Evolutionary conservation across 2,888 invertebrate genomes (phyloP).

Genomic region (Sycophila texana): DNA sequence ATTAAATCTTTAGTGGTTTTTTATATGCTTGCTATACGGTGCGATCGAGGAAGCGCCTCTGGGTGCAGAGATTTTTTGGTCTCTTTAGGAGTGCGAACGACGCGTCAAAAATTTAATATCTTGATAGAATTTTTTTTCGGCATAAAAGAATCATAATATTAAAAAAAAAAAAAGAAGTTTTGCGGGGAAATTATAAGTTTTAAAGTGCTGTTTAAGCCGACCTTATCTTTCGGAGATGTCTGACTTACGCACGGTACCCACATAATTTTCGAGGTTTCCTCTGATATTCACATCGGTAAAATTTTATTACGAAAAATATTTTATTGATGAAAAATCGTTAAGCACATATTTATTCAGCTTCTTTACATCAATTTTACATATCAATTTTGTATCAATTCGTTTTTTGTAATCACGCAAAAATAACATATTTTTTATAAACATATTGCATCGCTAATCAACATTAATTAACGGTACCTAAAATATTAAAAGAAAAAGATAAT

Average conservation of each 20-base stretch:
- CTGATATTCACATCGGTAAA: background rate
- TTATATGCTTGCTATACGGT: no score
- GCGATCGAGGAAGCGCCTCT: background rate
- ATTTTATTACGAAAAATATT: background rate
- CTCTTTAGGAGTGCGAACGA: background rate
- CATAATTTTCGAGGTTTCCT: slow-evolving; percentile 3
- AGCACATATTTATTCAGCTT: background rate
- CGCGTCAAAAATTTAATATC: background rate
- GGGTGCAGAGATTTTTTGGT: slow-evolving; percentile 1
- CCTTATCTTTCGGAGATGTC: slow-evolving; percentile 20
- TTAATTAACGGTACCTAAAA: no score
- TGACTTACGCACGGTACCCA: slow-evolving; percentile 14
- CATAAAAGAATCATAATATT: slow-evolving; percentile 7
- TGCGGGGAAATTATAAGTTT: slow-evolving; percentile 31
- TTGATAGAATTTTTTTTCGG: background rate
- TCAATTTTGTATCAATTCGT: no score
- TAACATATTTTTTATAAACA: no score
- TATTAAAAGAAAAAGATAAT: no score
- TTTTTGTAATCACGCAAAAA: background rate
- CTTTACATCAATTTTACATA: background rate
- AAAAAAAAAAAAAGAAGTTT: background rate
- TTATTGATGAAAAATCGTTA: background rate
- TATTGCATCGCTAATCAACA: no score
- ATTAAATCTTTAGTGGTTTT: no score
- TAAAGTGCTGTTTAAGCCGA: slow-evolving; percentile 26